Percentiles rank a stretch among this genome's conserved stretches.
Evolutionary conservation across 1,140 invertebrate genomes (phyloP).

Genomic region (Magallana ariakensis): DNA sequence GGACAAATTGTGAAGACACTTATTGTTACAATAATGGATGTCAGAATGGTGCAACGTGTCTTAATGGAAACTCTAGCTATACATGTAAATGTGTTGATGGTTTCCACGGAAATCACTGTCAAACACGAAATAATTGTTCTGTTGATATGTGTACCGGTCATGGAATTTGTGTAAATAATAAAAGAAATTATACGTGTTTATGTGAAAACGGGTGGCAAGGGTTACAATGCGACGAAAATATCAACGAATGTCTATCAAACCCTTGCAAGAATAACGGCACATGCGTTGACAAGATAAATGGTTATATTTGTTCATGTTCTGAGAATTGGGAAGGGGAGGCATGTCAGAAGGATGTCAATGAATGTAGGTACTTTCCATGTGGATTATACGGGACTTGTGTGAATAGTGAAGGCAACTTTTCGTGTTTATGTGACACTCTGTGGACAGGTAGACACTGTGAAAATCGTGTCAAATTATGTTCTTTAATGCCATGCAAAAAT

Average conservation of each 20-base stretch:
- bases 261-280: slow-evolving; percentile 67
- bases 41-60: slow-evolving; percentile 11
- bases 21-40: slow-evolving; percentile 24
- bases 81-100: background rate
- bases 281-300: slow-evolving; percentile 58
- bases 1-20: background rate
- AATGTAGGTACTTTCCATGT: slow-evolving; percentile 81
- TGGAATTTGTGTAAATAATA: background rate
- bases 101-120: background rate
- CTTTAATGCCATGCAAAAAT: background rate
- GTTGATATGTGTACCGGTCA: background rate
- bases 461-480: slow-evolving; percentile 83
- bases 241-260: slow-evolving; percentile 51
- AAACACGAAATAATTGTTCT: background rate
- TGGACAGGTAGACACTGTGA: slow-evolving; percentile 96
- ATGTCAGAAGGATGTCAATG: slow-evolving; percentile 72
- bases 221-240: slow-evolving; percentile 35
- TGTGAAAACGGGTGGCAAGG: background rate
- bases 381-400: slow-evolving; percentile 93
- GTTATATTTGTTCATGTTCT: slow-evolving; percentile 68
- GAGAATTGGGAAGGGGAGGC: slow-evolving; percentile 68
- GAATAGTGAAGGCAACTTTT: slow-evolving; percentile 50
- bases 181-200: background rate
- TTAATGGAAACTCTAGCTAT: background rate
- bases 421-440: slow-evolving; percentile 91